Conservation (phyloP, 2,888 invertebrate species). For the Loripinus fragilis region DNA sequence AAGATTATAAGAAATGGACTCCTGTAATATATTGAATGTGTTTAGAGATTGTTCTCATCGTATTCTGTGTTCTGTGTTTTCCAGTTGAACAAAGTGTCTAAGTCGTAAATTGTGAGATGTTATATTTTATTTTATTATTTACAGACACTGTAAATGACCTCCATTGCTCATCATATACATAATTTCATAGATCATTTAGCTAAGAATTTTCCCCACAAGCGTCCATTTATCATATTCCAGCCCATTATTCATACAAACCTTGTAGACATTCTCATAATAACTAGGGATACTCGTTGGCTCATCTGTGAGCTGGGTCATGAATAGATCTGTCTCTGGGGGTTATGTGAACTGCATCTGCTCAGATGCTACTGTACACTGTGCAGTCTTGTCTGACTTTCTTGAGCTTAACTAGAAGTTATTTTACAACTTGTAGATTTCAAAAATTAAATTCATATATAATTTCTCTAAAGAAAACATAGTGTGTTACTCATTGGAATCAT, state of each 20-base stretch:
- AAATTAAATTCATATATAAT: too few relatives aligned
- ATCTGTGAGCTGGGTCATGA: too few relatives aligned
- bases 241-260: neutral
- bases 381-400: too few relatives aligned
- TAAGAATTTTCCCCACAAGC: neutral
- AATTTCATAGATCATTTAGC: slow-evolving; percentile 35
- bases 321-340: too few relatives aligned
- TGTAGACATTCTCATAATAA: too few relatives aligned
- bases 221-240: neutral
- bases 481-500: too few relatives aligned
- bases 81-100: slow-evolving; percentile 60
- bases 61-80: slow-evolving; percentile 48
- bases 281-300: too few relatives aligned
- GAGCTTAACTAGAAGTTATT: too few relatives aligned
- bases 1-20: slow-evolving; percentile 30
- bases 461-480: too few relatives aligned
- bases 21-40: slow-evolving; percentile 50
- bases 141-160: slow-evolving; percentile 35
- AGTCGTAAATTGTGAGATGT: slow-evolving; percentile 27
- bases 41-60: slow-evolving; percentile 57
- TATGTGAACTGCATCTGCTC: too few relatives aligned
- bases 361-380: too few relatives aligned
- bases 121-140: slow-evolving; percentile 47
- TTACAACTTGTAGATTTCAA: too few relatives aligned
- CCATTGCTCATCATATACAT: slow-evolving; percentile 45